Percentiles rank a stretch among this genome's conserved stretches.
phyloP scores from a whole-genome alignment of 2,113 vertebrate genomes.

The Pseudolaguvia tuberculata region DNA sequence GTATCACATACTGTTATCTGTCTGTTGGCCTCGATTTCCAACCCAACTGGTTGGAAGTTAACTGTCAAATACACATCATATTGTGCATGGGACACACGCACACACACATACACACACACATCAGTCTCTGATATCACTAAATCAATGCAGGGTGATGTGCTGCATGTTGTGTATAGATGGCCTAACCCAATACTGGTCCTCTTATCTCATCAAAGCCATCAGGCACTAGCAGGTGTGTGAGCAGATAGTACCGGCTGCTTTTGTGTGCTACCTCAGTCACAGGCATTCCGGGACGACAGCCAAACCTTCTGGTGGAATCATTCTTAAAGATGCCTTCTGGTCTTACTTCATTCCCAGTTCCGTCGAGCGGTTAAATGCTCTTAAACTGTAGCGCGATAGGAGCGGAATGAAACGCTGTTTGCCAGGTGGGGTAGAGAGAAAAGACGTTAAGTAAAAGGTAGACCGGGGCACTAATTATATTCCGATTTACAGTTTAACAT shows the following conservation, averaged over 20 bases:
- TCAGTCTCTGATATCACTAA: neutral
- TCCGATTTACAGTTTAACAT: conserved; percentile 9
- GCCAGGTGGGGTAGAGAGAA: neutral
- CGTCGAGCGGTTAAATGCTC: conserved; percentile 12
- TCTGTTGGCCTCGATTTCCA: neutral
- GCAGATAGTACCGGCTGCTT: conserved; percentile 59
- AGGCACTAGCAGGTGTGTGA: conserved; percentile 63
- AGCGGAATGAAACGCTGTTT: conserved; percentile 1
- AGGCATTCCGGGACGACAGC: conserved; percentile 65
- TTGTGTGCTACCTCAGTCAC: conserved; percentile 53
- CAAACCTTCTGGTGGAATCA: conserved; percentile 59
- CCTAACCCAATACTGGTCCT: conserved; percentile 57
- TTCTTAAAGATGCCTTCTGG: conserved; percentile 44
- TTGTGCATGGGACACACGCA: neutral
- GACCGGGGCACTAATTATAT: neutral
- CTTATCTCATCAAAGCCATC: conserved; percentile 58
- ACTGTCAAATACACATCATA: neutral
- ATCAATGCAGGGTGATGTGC: neutral
- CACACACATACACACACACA: neutral
- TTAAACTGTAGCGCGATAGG: conserved; percentile 7
- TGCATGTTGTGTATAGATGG: conserved; percentile 45
- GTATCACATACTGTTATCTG: neutral
- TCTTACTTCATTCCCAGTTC: conserved; percentile 35
- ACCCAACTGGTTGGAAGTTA: neutral
- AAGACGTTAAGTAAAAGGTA: conserved; percentile 21